Evolutionary conservation across 2,797 vertebrate species (phyloP), one percentile per base, ranked within the genome.

Genomic region (Sternotherus odoratus): DNA sequence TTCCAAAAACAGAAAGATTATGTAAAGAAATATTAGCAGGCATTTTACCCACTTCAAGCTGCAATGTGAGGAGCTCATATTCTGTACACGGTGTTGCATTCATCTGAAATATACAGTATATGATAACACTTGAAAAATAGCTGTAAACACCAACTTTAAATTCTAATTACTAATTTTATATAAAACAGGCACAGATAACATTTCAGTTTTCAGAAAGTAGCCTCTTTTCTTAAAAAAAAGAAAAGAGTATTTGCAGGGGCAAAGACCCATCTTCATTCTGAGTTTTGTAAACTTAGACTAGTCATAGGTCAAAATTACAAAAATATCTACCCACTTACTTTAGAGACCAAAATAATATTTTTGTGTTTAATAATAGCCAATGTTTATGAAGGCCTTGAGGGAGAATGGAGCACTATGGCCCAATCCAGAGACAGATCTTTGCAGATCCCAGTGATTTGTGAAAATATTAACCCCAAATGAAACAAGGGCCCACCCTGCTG

Each of bases 51-150:
- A 78, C 4, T 13, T 50, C 43, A 56, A 83, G 6, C 16, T 57
- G 16, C 36, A 86, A 81, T 5, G 50, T 43, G 15, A 26, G 60
- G 79, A 21, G 23, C 24, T 12, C 2, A 39, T 39, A 21, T 50
- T 9, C 5, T 26, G 48, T 13, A 6, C 23, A 0, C 1, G 43
- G 23, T 21, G 36, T 26, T 72, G 36, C 36, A 39, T 36, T 39
- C 66, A 39, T 39, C 21, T 60, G 26, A 60, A 60, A 11, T 54
- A 56, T 28, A 28, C 11, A 28, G 54, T 28, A 28, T 28, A 56
- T 56, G 26, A 56, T 28, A 54, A 54, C 53, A 54, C 36, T 69
- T 69, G n/a, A 36, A 69, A 69, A 36, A 57, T 30, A 69, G 17
- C 63, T 69, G 30, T 60, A 33, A 60, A 69, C n/a, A 69, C 17